These are phyloP conservation scores for Meloidogyne hapla DNA, from an alignment of 1,140 invertebrate genomes.

Conservation along the genomic window DNA sequence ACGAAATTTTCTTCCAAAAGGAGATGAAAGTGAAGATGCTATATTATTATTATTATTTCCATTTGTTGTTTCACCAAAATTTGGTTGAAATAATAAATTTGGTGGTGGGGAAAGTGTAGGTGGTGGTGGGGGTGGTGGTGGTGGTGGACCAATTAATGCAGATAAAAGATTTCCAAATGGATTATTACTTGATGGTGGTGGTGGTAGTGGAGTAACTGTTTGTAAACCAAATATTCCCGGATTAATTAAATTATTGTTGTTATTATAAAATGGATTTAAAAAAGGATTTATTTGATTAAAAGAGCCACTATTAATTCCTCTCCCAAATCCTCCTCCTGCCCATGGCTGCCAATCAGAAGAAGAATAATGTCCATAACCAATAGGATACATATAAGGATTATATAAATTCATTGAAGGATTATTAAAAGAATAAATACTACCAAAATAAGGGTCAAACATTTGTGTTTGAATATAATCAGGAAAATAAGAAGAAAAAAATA, in stretches of 20 bases:
- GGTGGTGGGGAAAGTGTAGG: neutral
- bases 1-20: constrained; percentile 2
- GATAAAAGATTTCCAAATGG: neutral
- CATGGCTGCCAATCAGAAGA: neutral
- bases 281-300: constrained; percentile 2
- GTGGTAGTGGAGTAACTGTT: neutral
- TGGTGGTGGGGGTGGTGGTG: neutral
- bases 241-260: neutral
- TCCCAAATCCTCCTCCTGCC: neutral
- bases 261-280: neutral
- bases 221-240: neutral
- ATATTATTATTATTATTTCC: neutral
- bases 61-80: neutral
- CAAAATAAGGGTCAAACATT: neutral
- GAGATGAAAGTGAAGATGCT: neutral
- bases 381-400: neutral
- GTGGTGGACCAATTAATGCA: neutral
- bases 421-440: neutral
- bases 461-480: neutral
- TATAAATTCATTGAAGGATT: neutral
- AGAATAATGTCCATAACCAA: neutral
- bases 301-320: neutral
- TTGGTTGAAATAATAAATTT: neutral
- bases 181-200: neutral
- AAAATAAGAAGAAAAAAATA: neutral